These are phyloP conservation scores for Meliscaeva auricollis DNA, from an alignment of 2,888 invertebrate genomes.

Conservation along the genomic window DNA sequence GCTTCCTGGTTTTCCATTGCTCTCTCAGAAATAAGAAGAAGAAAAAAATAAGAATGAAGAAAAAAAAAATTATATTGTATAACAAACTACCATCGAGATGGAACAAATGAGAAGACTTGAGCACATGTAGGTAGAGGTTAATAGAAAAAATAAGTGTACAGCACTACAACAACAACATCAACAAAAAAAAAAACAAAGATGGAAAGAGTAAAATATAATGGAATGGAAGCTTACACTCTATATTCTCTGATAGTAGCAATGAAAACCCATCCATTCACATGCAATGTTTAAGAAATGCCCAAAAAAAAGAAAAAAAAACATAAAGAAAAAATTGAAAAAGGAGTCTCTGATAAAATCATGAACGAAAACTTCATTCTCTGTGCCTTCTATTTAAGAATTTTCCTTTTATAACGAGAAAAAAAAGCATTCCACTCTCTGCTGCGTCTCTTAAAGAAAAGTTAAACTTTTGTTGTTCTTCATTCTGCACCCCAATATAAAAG, in stretches of 20 bases:
- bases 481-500: slow-evolving; percentile 22
- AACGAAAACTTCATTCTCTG: slow-evolving; percentile 49
- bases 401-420: background rate
- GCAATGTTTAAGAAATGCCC: too few species aligned
- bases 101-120: slow-evolving; percentile 68
- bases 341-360: slow-evolving; percentile 66
- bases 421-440: background rate
- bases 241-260: slow-evolving; percentile 35
- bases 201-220: slow-evolving; percentile 37
- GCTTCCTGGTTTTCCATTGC: slow-evolving; percentile 48
- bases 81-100: slow-evolving; percentile 68
- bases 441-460: slow-evolving; percentile 47
- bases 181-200: too few species aligned
- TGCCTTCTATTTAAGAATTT: slow-evolving; percentile 48
- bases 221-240: slow-evolving; percentile 38
- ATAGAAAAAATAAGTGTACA: slow-evolving; percentile 25
- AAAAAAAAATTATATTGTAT: slow-evolving; percentile 22
- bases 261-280: slow-evolving; percentile 51
- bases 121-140: slow-evolving; percentile 66
- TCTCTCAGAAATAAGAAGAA: background rate
- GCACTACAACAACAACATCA: slow-evolving; percentile 5
- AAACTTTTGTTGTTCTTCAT: slow-evolving; percentile 64
- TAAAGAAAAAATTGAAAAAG: slow-evolving; percentile 60
- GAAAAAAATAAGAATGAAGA: slow-evolving; percentile 3
- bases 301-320: slow-evolving; percentile 29